Evolutionary conservation across 2,888 invertebrate genomes (phyloP).

Genomic region (Dryobota labecula): DNA sequence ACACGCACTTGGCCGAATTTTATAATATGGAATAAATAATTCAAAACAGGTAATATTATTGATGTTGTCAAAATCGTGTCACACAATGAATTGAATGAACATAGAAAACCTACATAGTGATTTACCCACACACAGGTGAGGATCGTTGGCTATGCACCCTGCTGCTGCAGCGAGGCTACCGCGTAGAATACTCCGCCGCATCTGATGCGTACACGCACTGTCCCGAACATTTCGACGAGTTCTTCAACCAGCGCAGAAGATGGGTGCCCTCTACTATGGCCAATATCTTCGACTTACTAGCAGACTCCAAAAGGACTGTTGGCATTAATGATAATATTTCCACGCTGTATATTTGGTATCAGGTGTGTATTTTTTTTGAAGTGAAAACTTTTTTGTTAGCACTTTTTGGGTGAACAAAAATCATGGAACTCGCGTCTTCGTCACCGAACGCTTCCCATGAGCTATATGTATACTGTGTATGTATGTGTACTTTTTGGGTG

Average conservation of each 20-base stretch:
- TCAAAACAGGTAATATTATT: not conserved
- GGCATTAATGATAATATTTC: constrained; percentile 97
- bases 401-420: too few species aligned
- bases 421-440: too few species aligned
- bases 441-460: too few species aligned
- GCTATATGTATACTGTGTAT: too few species aligned
- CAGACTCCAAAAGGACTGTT: constrained; percentile 94
- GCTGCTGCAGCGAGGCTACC: constrained; percentile 96
- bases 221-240: constrained; percentile 97
- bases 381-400: too few species aligned
- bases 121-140: constrained; percentile 91
- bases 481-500: too few species aligned
- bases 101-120: not conserved
- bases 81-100: not conserved
- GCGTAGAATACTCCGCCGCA: constrained; percentile 98
- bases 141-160: constrained; percentile 99
- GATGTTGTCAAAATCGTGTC: not conserved
- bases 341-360: constrained; percentile 93
- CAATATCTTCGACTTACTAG: constrained; percentile 97
- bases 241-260: constrained; percentile 97
- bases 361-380: too few species aligned
- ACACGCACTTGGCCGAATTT: too few species aligned
- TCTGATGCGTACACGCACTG: constrained; percentile 98
- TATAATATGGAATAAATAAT: not conserved
- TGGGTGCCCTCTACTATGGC: constrained; percentile 99